These are phyloP conservation scores for Autographa pulchrina DNA, from an alignment of 2,888 invertebrate species.

Conservation along the genomic window DNA sequence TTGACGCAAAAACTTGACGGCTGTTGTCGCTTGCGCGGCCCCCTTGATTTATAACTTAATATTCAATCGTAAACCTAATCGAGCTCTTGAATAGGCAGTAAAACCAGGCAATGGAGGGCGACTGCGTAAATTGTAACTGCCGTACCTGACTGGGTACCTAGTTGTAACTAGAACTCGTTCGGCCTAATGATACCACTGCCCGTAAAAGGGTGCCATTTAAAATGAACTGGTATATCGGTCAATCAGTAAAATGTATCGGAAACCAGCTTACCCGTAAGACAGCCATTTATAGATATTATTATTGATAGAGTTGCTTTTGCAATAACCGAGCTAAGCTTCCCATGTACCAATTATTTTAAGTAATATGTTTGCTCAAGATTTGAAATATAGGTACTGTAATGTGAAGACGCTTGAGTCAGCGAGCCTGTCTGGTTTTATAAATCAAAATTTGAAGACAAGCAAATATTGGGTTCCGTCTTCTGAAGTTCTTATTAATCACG, in stretches of 20 bases:
- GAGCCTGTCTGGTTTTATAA: conserved; percentile 1
- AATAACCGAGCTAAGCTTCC: background rate
- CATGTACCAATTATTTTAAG: conserved; percentile 4
- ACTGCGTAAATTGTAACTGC: conserved; percentile 32
- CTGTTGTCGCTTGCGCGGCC: conserved; percentile 39
- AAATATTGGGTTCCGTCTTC: conserved; percentile 6
- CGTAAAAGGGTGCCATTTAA: conserved; percentile 54
- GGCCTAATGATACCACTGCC: conserved; percentile 33
- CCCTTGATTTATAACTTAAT: conserved; percentile 66
- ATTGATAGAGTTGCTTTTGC: conserved; percentile 7
- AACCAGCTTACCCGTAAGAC: conserved; percentile 16
- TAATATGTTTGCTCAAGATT: background rate
- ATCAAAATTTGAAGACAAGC: conserved; percentile 7
- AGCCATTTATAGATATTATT: conserved; percentile 12
- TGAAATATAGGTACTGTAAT: background rate
- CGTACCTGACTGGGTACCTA: conserved; percentile 16
- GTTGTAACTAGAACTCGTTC: conserved; percentile 51
- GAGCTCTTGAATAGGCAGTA: conserved; percentile 44
- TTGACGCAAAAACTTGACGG: conserved; percentile 60
- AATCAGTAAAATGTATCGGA: conserved; percentile 36
- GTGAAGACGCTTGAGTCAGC: background rate
- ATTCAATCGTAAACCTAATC: conserved; percentile 59
- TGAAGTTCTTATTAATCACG: conserved; percentile 9
- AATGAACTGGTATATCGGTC: conserved; percentile 47
- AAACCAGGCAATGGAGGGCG: conserved; percentile 29